phyloP scores from a whole-genome alignment of 2,888 invertebrate genomes.

The Neria commutata region DNA sequence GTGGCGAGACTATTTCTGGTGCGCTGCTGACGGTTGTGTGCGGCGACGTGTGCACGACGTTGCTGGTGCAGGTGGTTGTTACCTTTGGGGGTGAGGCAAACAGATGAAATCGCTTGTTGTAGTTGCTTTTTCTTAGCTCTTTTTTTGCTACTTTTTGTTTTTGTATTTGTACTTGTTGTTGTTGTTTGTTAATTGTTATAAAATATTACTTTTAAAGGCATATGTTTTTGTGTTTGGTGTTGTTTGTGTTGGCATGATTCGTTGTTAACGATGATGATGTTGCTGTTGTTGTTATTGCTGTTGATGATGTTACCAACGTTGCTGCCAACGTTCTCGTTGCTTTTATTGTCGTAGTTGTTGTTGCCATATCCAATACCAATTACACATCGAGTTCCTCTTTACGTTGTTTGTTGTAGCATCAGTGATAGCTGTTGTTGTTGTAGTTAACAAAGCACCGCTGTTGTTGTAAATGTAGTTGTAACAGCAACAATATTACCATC shows the following conservation, averaged over 20 bases:
- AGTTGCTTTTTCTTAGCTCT: conserved; percentile 41
- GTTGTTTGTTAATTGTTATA: conserved; percentile 19
- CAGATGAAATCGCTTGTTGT: conserved; percentile 27
- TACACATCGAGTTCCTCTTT: no score
- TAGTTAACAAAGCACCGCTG: conserved; percentile 13
- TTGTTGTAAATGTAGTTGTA: neutral
- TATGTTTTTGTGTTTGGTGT: conserved; percentile 11
- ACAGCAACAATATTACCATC: conserved; percentile 38
- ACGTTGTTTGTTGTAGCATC: no score
- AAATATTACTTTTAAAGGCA: conserved; percentile 13
- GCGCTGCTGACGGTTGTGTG: conserved; percentile 27
- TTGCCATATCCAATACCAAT: no score
- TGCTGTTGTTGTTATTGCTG: conserved; percentile 20
- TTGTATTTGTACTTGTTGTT: conserved; percentile 21
- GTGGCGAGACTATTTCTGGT: conserved; percentile 30
- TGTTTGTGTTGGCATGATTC: conserved; percentile 4
- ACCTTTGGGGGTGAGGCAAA: conserved; percentile 17
- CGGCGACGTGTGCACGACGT: conserved; percentile 30
- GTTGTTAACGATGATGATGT: conserved; percentile 35
- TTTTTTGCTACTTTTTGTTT: conserved; percentile 23
- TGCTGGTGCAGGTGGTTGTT: conserved; percentile 26
- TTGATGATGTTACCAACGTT: no score
- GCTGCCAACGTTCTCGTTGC: neutral
- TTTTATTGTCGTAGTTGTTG: neutral
- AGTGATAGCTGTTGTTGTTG: conserved; percentile 2